Evolutionary conservation across 1,140 invertebrate genomes (phyloP).

Genomic region (Drosophila punjabiensis): DNA sequence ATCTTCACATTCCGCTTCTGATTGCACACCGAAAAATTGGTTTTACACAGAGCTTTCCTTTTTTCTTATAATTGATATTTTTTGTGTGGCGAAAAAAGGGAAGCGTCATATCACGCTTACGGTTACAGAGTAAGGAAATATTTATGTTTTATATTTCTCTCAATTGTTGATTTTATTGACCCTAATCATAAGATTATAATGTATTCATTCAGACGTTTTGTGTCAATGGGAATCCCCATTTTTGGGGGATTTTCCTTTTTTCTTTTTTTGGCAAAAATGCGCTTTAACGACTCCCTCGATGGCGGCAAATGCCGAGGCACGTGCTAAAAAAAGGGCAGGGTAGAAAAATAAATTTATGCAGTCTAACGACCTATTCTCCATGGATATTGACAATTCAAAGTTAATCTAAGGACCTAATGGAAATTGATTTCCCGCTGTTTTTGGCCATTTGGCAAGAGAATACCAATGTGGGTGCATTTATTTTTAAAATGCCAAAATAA

Average conservation of each 20-base stretch:
- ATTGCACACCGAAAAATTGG: constrained; percentile 35
- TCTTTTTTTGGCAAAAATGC: constrained; percentile 51
- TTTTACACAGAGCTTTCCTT: constrained; percentile 40
- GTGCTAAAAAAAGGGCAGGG: constrained; percentile 17
- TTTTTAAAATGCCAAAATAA: constrained; percentile 26
- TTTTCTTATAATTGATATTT: constrained; percentile 33
- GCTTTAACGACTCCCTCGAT: constrained; percentile 76
- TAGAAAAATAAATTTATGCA: constrained; percentile 33
- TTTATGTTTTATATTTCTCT: neutral
- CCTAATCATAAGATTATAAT: constrained; percentile 23
- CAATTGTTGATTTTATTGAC: constrained; percentile 10
- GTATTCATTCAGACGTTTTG: constrained; percentile 19
- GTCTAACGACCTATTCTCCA: constrained; percentile 35
- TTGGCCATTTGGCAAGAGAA: constrained; percentile 8
- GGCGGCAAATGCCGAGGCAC: constrained; percentile 20
- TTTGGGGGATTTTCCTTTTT: constrained; percentile 40
- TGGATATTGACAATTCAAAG: constrained; percentile 36
- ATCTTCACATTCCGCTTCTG: constrained; percentile 28
- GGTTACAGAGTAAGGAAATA: neutral
- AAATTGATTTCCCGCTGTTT: constrained; percentile 67
- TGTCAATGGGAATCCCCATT: constrained; percentile 36
- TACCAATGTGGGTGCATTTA: neutral
- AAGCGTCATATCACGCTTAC: neutral
- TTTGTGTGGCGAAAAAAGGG: neutral
- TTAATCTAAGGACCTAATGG: constrained; percentile 60